Base-by-base conservation (phyloP, 2,888 invertebrate genomes). In the Yponomeuta sedellus region DNA sequence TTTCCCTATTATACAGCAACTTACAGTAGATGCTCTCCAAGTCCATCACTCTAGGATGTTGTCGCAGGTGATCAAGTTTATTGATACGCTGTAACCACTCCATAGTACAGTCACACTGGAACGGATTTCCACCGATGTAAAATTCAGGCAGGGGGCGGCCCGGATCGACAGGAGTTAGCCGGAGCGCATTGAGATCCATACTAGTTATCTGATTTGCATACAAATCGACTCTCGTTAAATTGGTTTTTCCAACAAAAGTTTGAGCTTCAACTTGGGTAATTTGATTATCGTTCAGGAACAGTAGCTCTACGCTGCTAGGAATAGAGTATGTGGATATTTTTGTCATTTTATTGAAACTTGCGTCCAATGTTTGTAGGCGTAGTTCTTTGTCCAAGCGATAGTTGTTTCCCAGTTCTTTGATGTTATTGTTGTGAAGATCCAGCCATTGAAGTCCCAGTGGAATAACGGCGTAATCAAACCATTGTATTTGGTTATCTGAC, bases 31-130 rank as follows among this genome's bases (percentile, higher is more conserved):
- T 96, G 72, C 96, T 96, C 76, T 96, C 96, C 73, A 97, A 92
- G 81, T 97, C 97, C 96, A 97, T 96, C 67, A 97, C 96, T 73
- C 94, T 93, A n/a, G 97, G 97, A 87, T 97, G 96, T 80, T 97
- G 97, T 67, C 97, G 92, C 66, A 97, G 92, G 75, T 95, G 95
- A 76, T 96, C 95, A 73, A 95, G 91, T 82, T 95, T 95, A 84
- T 98, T 97, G 81, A 98, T 96, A 75, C 97, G 93, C 82, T 97
- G 97, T 77, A 98, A 88, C 98, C 98, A 98, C 81, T 98, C 97
- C 94, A 98, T 97, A 74, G 96, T 97, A 92, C 98, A 98, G 83
- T 97, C 97, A 81, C 98, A 98, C 76, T 96, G 95, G 81, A 98
- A 97, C 57, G 98, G 98, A 92, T 98, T 98, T 66, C 97, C 97